Evolutionary conservation across 2,797 vertebrate genomes (phyloP).

Genomic region (Clangula hyemalis): DNA sequence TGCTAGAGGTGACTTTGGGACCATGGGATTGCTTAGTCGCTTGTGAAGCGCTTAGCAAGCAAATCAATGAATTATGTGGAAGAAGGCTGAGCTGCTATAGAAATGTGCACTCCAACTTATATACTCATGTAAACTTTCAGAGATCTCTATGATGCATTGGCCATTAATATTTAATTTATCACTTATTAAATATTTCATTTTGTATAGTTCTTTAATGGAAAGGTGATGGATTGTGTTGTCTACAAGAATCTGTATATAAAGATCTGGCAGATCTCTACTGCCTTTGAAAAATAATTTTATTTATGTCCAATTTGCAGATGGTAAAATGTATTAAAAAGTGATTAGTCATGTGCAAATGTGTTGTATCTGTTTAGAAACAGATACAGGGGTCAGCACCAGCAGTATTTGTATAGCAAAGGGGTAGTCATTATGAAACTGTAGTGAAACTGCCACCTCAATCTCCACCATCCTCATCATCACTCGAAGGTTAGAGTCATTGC

Average conservation of each 20-base stretch:
- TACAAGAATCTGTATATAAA: conserved; percentile 15
- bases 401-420: conserved; percentile 13
- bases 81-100: background rate
- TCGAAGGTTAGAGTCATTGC: background rate
- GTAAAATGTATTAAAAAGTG: conserved; percentile 36
- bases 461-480: background rate
- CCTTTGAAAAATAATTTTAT: conserved; percentile 5
- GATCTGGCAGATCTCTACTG: conserved; percentile 14
- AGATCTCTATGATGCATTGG: conserved; percentile 32
- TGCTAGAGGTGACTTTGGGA: background rate
- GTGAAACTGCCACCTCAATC: background rate
- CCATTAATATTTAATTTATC: conserved; percentile 62
- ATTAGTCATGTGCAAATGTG: conserved; percentile 21
- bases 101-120: background rate
- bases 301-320: background rate
- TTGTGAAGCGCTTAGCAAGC: background rate
- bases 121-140: background rate
- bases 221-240: conserved; percentile 17
- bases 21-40: background rate
- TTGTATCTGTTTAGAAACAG: background rate
- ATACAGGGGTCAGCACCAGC: background rate
- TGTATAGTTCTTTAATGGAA: conserved; percentile 14
- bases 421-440: background rate
- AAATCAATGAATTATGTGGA: background rate
- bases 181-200: conserved; percentile 65